These are phyloP conservation scores for Heliconius eleuchia DNA, from an alignment of 1,140 invertebrate species.

Conservation along the genomic window DNA sequence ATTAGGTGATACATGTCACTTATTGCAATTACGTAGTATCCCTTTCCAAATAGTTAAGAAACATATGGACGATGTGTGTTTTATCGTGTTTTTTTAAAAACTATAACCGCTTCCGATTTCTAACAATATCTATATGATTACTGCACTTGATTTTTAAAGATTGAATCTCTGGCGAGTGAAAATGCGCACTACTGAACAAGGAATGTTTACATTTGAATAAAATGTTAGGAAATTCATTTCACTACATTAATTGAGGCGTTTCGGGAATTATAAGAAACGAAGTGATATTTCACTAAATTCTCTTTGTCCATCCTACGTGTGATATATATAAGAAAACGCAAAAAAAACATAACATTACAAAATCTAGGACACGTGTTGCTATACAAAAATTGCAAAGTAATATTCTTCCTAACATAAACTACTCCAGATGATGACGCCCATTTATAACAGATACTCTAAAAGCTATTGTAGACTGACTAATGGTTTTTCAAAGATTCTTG, in stretches of 20 bases:
- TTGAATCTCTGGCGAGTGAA: not conserved
- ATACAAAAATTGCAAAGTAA: slow-evolving; percentile 9
- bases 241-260: too few species aligned
- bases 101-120: too few species aligned
- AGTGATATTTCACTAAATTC: not conserved
- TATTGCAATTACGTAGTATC: too few species aligned
- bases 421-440: slow-evolving; percentile 23
- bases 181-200: not conserved
- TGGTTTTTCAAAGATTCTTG: slow-evolving; percentile 41
- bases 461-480: slow-evolving; percentile 35
- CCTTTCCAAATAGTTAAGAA: too few species aligned
- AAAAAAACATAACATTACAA: slow-evolving; percentile 16
- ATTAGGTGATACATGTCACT: too few species aligned
- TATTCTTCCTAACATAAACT: slow-evolving; percentile 1
- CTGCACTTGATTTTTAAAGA: not conserved
- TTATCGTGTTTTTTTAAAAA: too few species aligned
- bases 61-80: too few species aligned
- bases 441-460: slow-evolving; percentile 25
- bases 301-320: not conserved
- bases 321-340: not conserved
- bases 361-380: not conserved
- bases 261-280: not conserved
- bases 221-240: too few species aligned
- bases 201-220: too few species aligned
- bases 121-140: too few species aligned